Percentiles rank a stretch among this genome's conserved stretches.
Conservation (phyloP, 2,113 vertebrate genomes). For the Saguinus midas region DNA sequence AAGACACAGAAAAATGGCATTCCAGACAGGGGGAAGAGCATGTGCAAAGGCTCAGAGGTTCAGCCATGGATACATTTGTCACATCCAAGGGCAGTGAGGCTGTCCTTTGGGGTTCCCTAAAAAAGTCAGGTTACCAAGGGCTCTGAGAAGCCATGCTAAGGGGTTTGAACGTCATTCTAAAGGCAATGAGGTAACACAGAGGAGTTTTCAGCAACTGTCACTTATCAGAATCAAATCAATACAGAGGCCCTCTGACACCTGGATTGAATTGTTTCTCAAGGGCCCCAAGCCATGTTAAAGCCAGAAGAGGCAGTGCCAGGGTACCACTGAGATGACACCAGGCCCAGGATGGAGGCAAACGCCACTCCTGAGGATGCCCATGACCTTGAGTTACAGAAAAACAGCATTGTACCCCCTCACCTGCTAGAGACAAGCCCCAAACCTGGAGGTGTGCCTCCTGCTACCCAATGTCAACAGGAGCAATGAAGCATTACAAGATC, state of each 20-base stretch:
- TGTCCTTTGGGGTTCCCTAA: no score
- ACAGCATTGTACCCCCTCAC: neutral
- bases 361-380: neutral
- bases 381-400: neutral
- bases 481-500: neutral
- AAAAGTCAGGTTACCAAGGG: no score
- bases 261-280: neutral
- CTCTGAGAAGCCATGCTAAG: neutral
- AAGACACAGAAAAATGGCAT: neutral
- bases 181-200: neutral
- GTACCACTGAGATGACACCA: fast-evolving
- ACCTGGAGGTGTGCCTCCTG: neutral
- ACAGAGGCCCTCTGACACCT: neutral
- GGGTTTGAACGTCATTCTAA: no score
- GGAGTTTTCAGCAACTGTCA: neutral
- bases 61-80: fast-evolving
- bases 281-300: fast-evolving
- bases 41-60: neutral
- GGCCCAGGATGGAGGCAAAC: neutral
- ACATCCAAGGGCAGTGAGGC: neutral
- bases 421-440: no score
- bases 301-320: neutral
- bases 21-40: neutral
- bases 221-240: neutral
- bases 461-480: neutral